phyloP scores from a whole-genome alignment of 1,140 invertebrate genomes.

The Drosophila kikkawai region DNA sequence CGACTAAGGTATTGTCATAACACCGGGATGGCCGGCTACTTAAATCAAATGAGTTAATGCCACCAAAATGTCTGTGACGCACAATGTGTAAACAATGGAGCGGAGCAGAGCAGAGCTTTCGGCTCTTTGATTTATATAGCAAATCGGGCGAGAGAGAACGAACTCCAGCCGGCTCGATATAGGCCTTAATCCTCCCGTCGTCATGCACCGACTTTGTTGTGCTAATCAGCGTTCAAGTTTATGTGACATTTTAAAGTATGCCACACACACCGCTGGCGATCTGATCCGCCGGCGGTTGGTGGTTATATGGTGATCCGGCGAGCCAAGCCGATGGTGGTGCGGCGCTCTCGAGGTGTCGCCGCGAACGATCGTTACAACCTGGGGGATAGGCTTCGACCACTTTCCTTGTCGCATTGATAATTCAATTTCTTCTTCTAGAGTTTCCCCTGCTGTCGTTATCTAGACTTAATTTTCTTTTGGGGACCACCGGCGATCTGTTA shows the following conservation, averaged over 20 bases:
- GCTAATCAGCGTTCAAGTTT: conserved; percentile 83
- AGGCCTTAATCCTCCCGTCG: conserved; percentile 66
- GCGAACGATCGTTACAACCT: conserved; percentile 64
- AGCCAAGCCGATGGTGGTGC: conserved; percentile 50
- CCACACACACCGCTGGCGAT: conserved; percentile 68
- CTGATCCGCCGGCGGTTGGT: conserved; percentile 32
- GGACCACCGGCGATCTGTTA: conserved; percentile 71
- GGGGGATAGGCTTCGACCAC: conserved; percentile 35
- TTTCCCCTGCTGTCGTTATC: conserved; percentile 46
- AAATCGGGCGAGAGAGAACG: conserved; percentile 35
- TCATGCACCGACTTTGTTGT: conserved; percentile 76
- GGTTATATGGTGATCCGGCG: conserved; percentile 11
- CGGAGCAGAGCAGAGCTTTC: conserved; percentile 52
- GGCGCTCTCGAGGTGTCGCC: conserved; percentile 73
- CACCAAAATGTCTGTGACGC: conserved; percentile 71
- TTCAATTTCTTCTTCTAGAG: conserved; percentile 75
- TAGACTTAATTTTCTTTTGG: conserved; percentile 69
- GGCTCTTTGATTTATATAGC: conserved; percentile 70
- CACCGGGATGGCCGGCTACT: conserved; percentile 54
- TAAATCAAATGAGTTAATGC: conserved; percentile 79
- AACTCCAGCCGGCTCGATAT: conserved; percentile 34
- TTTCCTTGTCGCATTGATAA: conserved; percentile 75
- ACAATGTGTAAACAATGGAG: conserved; percentile 76
- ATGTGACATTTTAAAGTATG: conserved; percentile 82
- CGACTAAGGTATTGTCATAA: conserved; percentile 64